Percentiles rank a stretch among this genome's conserved stretches.
These are phyloP conservation scores for Drosophila nr. medialis DNA, from an alignment of 2,888 invertebrate species.

Conservation along the genomic window DNA sequence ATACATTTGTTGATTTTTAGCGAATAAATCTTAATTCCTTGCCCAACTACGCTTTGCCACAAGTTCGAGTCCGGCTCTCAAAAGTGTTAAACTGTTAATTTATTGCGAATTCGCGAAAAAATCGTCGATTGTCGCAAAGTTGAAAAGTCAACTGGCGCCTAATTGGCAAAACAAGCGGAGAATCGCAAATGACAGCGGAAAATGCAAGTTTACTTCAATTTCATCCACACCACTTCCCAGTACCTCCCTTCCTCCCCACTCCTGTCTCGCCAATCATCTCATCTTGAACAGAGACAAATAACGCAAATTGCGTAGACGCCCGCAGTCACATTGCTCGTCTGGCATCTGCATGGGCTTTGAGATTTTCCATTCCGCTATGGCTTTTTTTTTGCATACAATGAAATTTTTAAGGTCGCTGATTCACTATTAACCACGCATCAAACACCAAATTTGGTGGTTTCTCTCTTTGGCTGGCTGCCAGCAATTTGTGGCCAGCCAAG, in stretches of 20 bases:
- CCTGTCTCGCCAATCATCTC: neutral
- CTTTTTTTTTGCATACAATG: slow-evolving; percentile 52
- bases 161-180: slow-evolving; percentile 81
- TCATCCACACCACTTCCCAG: neutral
- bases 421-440: slow-evolving; percentile 40
- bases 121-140: slow-evolving; percentile 35
- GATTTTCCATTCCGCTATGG: slow-evolving; percentile 45
- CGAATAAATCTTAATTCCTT: slow-evolving; percentile 29
- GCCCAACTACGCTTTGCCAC: slow-evolving; percentile 27
- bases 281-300: slow-evolving; percentile 40
- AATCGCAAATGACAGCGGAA: slow-evolving; percentile 73
- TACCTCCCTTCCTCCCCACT: neutral
- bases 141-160: slow-evolving; percentile 73
- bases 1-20: slow-evolving; percentile 7
- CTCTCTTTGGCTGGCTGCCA: slow-evolving; percentile 25
- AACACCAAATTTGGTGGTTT: slow-evolving; percentile 18
- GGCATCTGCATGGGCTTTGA: slow-evolving; percentile 32
- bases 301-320: slow-evolving; percentile 69
- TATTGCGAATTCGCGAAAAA: slow-evolving; percentile 48
- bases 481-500: slow-evolving; percentile 23
- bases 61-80: neutral
- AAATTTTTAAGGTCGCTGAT: slow-evolving; percentile 33
- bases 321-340: slow-evolving; percentile 33
- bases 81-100: slow-evolving; percentile 55
- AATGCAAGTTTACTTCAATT: slow-evolving; percentile 46